Evolutionary conservation across 2,113 vertebrate species (phyloP).

Genomic region (Cyrtonyx montezumae): DNA sequence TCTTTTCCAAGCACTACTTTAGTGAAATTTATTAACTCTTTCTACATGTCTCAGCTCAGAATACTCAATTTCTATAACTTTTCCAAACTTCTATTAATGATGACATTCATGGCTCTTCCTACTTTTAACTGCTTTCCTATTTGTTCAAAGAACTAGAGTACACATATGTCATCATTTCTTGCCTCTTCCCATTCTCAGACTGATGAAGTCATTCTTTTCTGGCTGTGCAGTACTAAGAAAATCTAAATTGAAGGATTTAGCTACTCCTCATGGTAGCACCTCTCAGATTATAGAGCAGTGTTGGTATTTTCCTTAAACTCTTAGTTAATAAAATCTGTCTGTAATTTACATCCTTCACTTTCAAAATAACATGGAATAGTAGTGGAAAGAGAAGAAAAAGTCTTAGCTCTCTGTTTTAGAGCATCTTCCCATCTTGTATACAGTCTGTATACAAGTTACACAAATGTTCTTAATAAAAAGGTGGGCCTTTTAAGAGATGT

Average conservation of each 20-base stretch:
- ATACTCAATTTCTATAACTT: not conserved
- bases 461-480: not conserved
- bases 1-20: not conserved
- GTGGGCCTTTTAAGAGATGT: not conserved
- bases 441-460: not conserved
- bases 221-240: not conserved
- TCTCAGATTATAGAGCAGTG: not conserved
- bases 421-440: not conserved
- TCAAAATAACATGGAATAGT: not conserved
- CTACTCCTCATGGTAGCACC: not conserved
- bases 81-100: not conserved
- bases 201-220: not conserved
- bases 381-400: not conserved
- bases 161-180: not conserved
- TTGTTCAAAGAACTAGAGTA: not conserved
- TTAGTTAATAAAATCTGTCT: not conserved
- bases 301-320: not conserved
- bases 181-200: not conserved
- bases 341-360: not conserved
- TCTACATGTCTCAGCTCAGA: not conserved
- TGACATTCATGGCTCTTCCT: not conserved
- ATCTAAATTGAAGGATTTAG: not conserved
- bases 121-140: not conserved
- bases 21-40: not conserved
- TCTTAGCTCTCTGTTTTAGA: not conserved